Evolutionary conservation across 1,140 invertebrate species (phyloP).

Genomic region (Calephelis nemesis): DNA sequence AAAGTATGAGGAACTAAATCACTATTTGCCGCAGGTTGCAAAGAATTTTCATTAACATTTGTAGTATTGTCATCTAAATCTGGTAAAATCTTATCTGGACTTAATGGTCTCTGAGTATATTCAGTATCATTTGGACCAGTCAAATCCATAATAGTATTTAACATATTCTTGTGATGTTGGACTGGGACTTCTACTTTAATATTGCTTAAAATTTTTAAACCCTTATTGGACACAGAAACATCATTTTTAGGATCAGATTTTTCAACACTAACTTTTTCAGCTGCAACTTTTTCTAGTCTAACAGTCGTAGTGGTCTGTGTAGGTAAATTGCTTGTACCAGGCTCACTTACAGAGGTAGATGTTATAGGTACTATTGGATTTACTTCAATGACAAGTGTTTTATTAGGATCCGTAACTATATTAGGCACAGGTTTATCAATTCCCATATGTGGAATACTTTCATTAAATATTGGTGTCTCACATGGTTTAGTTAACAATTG

Average conservation of each 20-base stretch:
- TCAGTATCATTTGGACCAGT: slow-evolving; percentile 61
- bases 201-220: slow-evolving; percentile 77
- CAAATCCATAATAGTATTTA: slow-evolving; percentile 71
- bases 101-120: slow-evolving; percentile 42
- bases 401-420: slow-evolving; percentile 49
- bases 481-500: slow-evolving; percentile 50
- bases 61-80: slow-evolving; percentile 61
- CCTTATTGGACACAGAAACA: slow-evolving; percentile 49
- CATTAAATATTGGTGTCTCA: slow-evolving; percentile 45
- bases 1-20: slow-evolving; percentile 60
- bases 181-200: slow-evolving; percentile 76
- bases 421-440: slow-evolving; percentile 41
- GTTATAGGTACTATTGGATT: slow-evolving; percentile 47
- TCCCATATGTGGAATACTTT: slow-evolving; percentile 38
- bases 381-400: slow-evolving; percentile 69
- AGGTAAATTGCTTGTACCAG: slow-evolving; percentile 23
- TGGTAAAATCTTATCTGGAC: slow-evolving; percentile 62
- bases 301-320: slow-evolving; percentile 23
- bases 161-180: slow-evolving; percentile 67
- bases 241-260: slow-evolving; percentile 44
- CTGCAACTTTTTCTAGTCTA: slow-evolving; percentile 30
- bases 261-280: slow-evolving; percentile 36
- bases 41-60: slow-evolving; percentile 39
- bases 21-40: slow-evolving; percentile 39
- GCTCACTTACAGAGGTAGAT: slow-evolving; percentile 20